Evolutionary conservation across 2,888 invertebrate genomes (phyloP), one percentile per base, ranked within the genome.

Genomic region (Diaphora mendica): DNA sequence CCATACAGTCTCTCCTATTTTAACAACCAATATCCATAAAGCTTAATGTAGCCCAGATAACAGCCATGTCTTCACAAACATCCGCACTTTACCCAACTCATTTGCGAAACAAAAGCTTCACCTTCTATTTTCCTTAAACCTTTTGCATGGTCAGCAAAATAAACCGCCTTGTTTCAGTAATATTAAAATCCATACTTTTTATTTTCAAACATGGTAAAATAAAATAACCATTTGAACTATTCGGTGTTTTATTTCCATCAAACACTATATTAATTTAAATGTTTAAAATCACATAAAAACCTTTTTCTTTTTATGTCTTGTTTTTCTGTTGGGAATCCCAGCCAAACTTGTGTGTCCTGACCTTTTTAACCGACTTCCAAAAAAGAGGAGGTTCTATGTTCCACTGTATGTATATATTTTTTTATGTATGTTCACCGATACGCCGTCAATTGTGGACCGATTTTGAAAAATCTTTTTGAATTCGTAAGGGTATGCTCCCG

Each of bases 61-160:
- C 82, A 78, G 82, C 81, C 80, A 79, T 83, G 84, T 86, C 86
- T 85, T 79, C 77, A 82, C 80, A 84, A 87, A 85, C 79, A 81
- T 85, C 80, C 83, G 70, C 80, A 81, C 83, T 85, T 86, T 86
- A 85, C 84, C 85, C 83, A 75, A 83, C 79, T 82, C 80, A 84
- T 86, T 87, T 85, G 79, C 83, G 81, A 84, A 83, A 84, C 80
- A 79, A 81, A 62, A 77, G 75, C 78, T 81, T 81, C 77, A 77
- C 80, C 82, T 79, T 68, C 65, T 69, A 73, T 80, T 85, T 84
- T 79, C 77, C 71, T 77, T 66, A 72, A 71, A 72, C 39, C 70
- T 39, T 70, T 70, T 59, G 66, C 48, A 70, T 66, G 51, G 70
- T 70, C 62, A 70, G 48, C 33, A 64, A 70, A 70, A 17, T 23